Evolutionary conservation across 2,888 invertebrate genomes (phyloP), one percentile per base, ranked within the genome.

Genomic region (Drosophila picticornis): DNA sequence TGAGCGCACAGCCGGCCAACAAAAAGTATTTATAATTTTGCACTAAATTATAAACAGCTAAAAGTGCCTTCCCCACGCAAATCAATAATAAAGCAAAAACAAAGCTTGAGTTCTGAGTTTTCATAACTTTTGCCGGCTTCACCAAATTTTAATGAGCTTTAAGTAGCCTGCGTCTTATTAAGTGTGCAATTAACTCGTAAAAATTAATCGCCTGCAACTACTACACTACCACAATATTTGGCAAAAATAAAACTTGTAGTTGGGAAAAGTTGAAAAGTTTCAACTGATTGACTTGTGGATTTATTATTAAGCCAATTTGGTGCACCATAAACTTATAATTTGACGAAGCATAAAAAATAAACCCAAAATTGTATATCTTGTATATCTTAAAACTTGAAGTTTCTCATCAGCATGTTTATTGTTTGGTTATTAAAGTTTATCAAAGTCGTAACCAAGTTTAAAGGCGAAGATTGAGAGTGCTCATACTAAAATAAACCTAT

Each of bases 41-140:
- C 69, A 71, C 68, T 73, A 88, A 83, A 86, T 86, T 90, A 86
- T 85, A 90, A 86, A 77, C 83, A 86, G 80, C 85, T 73, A 74
- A 84, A 83, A 90, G 74, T 85, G 75, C 56, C 55, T 43, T 64
- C 22, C 25, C 53, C 34, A n/a, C 34, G 48, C 82, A 78, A 82
- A 80, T 80, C 80, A 82, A 88, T 86, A 88, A 74, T 60, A 77
- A 72, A 16, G 16, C 22, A 7, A 46, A 46, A 46, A 60, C 61
- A 63, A 61, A 38, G 38, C 7, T 9, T 3, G 25, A 19, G 38
- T 10, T 25, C 27, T 10, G 31, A 13, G 43, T 56, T 62, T 56
- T 57, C 52, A 62, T 34, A 81, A 78, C 74, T 80, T 81, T 62
- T 53, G 52, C 38, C 52, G 64, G 55, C 51, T 61, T 31, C 6